Base-by-base conservation (phyloP, 2,888 invertebrate species). In the Agrotis segetum region DNA sequence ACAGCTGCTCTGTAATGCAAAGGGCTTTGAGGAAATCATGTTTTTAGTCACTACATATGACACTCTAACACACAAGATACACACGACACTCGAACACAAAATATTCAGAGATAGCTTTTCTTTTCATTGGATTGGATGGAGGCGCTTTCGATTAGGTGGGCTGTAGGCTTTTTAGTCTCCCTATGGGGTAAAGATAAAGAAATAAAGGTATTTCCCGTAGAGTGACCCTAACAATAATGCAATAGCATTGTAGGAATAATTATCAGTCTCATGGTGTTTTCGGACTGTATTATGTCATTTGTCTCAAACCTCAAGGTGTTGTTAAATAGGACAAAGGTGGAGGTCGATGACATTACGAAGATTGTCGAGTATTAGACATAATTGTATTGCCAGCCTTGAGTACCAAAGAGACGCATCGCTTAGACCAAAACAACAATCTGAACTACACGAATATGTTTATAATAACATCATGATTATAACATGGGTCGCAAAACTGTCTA, bases 381-480 rank as follows among this genome's bases (percentile, higher is more conserved):
- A 83, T 79, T 79, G 73, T 67, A 55, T 40, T 40, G n/a, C 16
- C 46, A 69, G 49, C 81, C 82, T 82, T 83, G 81, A 66, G 11
- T 16, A 50, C 5, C 53, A 16, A 29, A 47, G 24, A 71, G 17
- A 40, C 49, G 16, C 17, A 24, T 19, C 17, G 47, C 17, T 11
- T 7, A 55, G 16, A 60, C 17, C 4, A 59, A 69, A 77, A 82
- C 19, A 64, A 69, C 61, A 68, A 59, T 17, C 21, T 53, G 50
- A 3, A 7, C 3, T 7, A 21, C 46, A 34, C 21, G 17, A 16
- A 58, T 19, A 40, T 1, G 40, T 40, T 40, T 40, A 40, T 40
- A 40, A 11, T 40, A 11, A 40, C 11, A 40, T 40, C 40, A 40
- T 11, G 11, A 40, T 24, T 40, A 40, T 40, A 34, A 34, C 9